A percentile compares a stretch with the other conserved stretches of the same genome.
Conservation (phyloP, 2,888 invertebrate species). For the Habroteleia sp. region DNA sequence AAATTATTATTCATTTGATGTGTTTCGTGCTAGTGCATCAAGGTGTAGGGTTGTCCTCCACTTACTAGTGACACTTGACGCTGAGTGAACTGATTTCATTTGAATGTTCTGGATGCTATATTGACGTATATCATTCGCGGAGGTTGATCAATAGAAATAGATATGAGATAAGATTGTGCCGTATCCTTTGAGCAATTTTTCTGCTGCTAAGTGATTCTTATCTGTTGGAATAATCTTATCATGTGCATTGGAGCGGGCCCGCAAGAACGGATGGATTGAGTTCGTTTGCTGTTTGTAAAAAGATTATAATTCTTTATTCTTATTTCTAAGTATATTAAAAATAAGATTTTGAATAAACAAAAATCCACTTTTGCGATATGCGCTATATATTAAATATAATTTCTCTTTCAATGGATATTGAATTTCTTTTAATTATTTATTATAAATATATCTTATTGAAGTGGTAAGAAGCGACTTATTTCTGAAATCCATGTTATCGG, state of each 20-base stretch:
- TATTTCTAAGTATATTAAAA: too few species aligned
- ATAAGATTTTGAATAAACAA: too few species aligned
- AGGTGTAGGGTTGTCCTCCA: conserved; percentile 35
- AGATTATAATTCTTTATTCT: too few species aligned
- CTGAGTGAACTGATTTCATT: conserved; percentile 40
- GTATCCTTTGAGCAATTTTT: conserved; percentile 44
- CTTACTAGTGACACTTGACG: conserved; percentile 37
- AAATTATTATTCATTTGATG: conserved; percentile 37
- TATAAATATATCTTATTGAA: too few species aligned
- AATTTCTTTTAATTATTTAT: too few species aligned
- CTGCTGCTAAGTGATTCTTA: conserved; percentile 37
- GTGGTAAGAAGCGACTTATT: too few species aligned
- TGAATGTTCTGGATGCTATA: conserved; percentile 48
- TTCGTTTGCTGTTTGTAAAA: too few species aligned
- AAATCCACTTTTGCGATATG: too few species aligned
- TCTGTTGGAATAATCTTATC: conserved; percentile 46
- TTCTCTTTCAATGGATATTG: too few species aligned
- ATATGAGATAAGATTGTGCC: conserved; percentile 47
- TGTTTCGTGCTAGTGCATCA: conserved; percentile 40
- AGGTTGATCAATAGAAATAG: conserved; percentile 47
- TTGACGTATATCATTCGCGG: conserved; percentile 34
- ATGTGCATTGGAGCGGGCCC: conserved; percentile 15
- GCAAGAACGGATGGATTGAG: too few species aligned
- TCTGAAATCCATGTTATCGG: too few species aligned
- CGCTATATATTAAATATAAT: too few species aligned